Evolutionary conservation across 2,797 vertebrate genomes (phyloP).

Genomic region (Smutsia temminckii): DNA sequence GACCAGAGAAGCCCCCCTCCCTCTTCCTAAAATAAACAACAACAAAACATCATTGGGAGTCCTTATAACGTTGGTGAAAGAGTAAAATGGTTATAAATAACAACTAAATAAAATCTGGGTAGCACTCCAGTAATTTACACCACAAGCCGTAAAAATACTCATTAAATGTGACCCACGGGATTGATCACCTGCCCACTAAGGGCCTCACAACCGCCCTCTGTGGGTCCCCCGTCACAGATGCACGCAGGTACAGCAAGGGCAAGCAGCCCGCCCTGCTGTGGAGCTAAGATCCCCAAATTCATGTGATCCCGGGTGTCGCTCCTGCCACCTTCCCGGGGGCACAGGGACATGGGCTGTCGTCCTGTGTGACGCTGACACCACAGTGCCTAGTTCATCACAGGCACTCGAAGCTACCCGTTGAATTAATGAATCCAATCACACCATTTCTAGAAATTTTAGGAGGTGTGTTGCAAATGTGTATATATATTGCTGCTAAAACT

Average conservation of each 20-base stretch:
- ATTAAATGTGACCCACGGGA: neutral
- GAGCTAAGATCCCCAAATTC: neutral
- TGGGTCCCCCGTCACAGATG: neutral
- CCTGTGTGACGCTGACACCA: fast-evolving
- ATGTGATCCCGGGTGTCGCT: fast-evolving
- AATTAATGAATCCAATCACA: neutral
- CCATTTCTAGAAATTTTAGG: neutral
- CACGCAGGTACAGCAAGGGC: fast-evolving
- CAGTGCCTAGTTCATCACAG: fast-evolving
- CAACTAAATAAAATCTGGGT: too few species aligned
- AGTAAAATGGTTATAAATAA: neutral
- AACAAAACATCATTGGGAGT: too few species aligned
- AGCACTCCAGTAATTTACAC: neutral
- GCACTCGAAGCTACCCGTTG: neutral
- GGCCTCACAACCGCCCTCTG: neutral
- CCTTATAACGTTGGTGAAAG: neutral
- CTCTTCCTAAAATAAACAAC: neutral
- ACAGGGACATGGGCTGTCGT: fast-evolving
- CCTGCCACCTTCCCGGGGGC: fast-evolving
- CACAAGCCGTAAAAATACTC: neutral
- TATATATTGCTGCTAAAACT: neutral
- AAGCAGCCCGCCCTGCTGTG: fast-evolving
- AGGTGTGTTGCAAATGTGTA: neutral
- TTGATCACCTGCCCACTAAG: neutral
- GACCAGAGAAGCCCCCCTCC: neutral